phyloP scores from a whole-genome alignment of 2,113 vertebrate species.

The Sapajus apella region DNA sequence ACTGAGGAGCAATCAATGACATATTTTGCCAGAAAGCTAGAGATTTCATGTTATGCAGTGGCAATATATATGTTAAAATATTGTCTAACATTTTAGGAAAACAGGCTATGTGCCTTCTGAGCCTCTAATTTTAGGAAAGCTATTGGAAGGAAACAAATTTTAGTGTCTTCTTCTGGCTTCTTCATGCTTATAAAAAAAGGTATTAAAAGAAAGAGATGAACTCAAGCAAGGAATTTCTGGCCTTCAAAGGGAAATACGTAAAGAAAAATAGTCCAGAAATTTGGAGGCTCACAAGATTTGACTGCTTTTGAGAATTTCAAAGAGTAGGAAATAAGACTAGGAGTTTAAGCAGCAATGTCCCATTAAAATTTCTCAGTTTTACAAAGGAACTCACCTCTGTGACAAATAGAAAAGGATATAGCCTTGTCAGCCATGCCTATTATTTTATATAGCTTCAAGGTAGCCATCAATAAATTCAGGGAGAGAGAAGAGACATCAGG shows the following conservation, averaged over 20 bases:
- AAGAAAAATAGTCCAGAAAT: not conserved
- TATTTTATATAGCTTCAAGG: not conserved
- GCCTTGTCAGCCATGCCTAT: fast-evolving
- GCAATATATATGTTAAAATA: not conserved
- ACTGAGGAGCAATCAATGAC: not conserved
- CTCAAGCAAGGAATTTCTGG: not conserved
- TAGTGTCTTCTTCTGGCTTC: not conserved
- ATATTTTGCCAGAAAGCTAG: not conserved
- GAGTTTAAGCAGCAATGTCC: not conserved
- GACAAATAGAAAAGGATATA: not conserved
- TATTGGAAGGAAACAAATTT: not conserved
- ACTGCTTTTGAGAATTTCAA: not conserved
- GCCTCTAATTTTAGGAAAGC: not conserved
- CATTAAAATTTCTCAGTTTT: not conserved
- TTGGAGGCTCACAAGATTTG: not conserved
- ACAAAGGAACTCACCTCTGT: not conserved
- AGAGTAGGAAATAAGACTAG: not conserved
- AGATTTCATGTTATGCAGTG: not conserved
- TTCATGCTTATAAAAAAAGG: not conserved
- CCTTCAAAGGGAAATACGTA: slow-evolving; percentile 1
- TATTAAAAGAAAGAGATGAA: not conserved
- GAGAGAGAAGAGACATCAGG: not conserved
- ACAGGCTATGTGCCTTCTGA: not conserved
- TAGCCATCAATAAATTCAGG: not conserved
- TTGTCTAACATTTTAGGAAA: not conserved